A percentile compares a stretch with the other conserved stretches of the same genome.
Evolutionary conservation across 35 echinoderm and acorn worm genomes (phyloP).

Genomic region (Lytechinus pictus): DNA sequence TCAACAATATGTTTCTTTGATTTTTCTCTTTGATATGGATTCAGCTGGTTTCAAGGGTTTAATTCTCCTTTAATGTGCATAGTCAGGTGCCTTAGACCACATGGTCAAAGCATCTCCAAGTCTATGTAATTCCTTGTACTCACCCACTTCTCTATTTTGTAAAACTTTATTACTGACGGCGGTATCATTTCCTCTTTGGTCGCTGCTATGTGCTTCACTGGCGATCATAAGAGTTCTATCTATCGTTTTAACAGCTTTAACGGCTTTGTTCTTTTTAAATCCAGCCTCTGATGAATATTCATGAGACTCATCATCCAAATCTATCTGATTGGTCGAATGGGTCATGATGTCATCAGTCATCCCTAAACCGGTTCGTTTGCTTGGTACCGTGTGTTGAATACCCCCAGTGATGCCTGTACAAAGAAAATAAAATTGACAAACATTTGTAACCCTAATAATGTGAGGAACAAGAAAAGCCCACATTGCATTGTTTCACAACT

Average conservation of each 20-base stretch:
- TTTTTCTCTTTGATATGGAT: no score
- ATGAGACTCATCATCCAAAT: constrained; percentile 37
- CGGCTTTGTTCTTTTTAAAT: background rate
- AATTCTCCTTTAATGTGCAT: no score
- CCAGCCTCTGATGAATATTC: constrained; percentile 13
- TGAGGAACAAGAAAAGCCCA: no score
- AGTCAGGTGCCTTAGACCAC: no score
- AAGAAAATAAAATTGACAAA: background rate
- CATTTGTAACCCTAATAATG: no score
- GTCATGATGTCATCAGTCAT: constrained; percentile 58
- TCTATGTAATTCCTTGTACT: background rate
- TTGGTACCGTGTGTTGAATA: constrained; percentile 61
- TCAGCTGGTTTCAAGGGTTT: no score
- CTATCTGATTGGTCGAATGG: background rate
- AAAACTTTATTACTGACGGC: background rate
- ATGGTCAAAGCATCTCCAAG: no score
- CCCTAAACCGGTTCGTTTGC: constrained; percentile 71
- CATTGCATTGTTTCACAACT: no score
- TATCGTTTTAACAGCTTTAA: background rate
- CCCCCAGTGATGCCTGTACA: constrained; percentile 81
- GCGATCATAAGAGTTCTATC: constrained; percentile 40
- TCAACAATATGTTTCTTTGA: no score
- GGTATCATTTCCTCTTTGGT: background rate
- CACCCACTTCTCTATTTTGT: constrained; percentile 3
- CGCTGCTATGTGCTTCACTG: background rate